Evolutionary conservation across 2,113 vertebrate genomes (phyloP).

Genomic region (Marmota flaviventris): DNA sequence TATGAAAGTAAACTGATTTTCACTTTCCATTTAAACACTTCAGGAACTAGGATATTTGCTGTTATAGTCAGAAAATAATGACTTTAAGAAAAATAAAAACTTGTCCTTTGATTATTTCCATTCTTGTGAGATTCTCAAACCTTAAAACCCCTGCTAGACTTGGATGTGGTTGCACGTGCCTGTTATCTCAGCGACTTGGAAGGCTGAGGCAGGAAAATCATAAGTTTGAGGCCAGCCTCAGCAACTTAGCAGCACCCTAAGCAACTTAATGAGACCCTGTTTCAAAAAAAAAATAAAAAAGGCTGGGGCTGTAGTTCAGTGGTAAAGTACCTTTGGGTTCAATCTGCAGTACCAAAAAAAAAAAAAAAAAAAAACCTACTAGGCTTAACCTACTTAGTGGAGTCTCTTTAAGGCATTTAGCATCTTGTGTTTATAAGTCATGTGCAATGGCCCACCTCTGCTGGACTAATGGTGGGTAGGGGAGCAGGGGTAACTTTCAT

Average conservation of each 20-base stretch:
- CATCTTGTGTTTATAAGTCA: background rate
- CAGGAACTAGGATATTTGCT: slow-evolving; percentile 24
- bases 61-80: background rate
- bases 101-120: slow-evolving; percentile 22
- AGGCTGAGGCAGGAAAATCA: too few species aligned
- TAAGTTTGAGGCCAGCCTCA: too few species aligned
- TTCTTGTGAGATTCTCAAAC: background rate
- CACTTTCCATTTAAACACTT: slow-evolving; percentile 75
- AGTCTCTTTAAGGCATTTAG: background rate
- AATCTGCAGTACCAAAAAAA: background rate
- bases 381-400: background rate
- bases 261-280: too few species aligned
- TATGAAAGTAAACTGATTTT: slow-evolving; percentile 72
- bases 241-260: too few species aligned
- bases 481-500: background rate
- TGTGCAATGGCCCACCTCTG: background rate
- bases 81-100: background rate
- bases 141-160: slow-evolving; percentile 16
- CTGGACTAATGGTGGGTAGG: background rate
- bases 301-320: background rate
- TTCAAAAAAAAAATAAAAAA: too few species aligned
- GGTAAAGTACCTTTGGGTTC: background rate
- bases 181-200: too few species aligned
- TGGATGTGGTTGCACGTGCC: too few species aligned
- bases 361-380: background rate